Base-by-base conservation (phyloP, 1,140 invertebrate species). In the Cydia fagiglandana region DNA sequence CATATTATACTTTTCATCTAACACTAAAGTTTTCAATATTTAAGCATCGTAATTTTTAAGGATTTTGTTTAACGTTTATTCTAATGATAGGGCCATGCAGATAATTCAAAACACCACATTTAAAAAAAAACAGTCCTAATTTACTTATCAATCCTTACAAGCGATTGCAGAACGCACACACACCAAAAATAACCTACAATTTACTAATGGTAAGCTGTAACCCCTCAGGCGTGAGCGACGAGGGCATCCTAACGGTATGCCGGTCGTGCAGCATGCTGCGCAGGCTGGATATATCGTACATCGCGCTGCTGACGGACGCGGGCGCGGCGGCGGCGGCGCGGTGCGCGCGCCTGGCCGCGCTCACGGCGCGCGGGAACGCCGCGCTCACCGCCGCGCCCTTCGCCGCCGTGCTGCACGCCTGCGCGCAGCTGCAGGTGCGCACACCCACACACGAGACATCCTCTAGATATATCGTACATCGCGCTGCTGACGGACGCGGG, bases 201-300 rank as follows among this genome's bases (percentile, higher is more conserved):
- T 61, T 13, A 17, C 20, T 17, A 4, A 17, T 17, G 9, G 6
- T 61, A 10, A 41, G n/a, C 28, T 53, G 53, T 73, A 24, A 73
- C 28, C 15, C 9, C 2, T 17, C 80, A 88, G 89, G 88, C 28
- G 85, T 90, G 7, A 66, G 84, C 73, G 89, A 91, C 83, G 88
- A 87, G 15, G 86, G 86, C 56, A 10, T 91, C 13, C 13, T 38
- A 24, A 83, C 85, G 5, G 73, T 89, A 73, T 87, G 87, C 78
- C 56, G 53, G 1, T 68, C 73, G 0, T 91, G 89, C 78, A 4
- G 73, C 6, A 12, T 13, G 47, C 83, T 90, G 73, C 17, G 24
- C 9, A 56, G 28, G 7, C 78, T 91, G 1, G 87, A 91, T 79
- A 81, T 88, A 78, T 89, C 87, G 75, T 89, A 91, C 82, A 82